Conservation (phyloP, 2,797 vertebrate species). For the Prunella strophiata region DNA sequence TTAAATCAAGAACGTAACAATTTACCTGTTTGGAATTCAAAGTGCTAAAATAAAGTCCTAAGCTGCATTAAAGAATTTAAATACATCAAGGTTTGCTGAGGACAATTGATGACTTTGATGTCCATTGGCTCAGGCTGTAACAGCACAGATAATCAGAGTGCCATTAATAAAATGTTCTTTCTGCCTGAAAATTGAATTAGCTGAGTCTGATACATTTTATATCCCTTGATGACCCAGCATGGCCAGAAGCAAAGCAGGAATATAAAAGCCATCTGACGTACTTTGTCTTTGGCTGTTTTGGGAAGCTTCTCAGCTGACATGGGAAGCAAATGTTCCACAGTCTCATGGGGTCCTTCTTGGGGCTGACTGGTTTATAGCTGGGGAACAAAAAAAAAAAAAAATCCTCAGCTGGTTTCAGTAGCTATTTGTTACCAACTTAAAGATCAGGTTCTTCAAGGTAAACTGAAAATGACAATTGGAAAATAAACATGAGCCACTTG, state of each 20-base stretch:
- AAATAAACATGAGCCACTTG: constrained; percentile 52
- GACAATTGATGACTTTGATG: neutral
- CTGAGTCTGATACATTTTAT: constrained; percentile 9
- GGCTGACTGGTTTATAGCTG: constrained; percentile 14
- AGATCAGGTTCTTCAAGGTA: constrained; percentile 67
- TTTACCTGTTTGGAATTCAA: neutral
- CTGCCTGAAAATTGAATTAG: constrained; percentile 43
- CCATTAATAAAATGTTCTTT: neutral
- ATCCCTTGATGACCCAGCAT: neutral
- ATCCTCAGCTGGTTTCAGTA: constrained; percentile 45
- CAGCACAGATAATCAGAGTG: neutral
- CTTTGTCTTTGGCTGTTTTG: constrained; percentile 22
- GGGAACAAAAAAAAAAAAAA: neutral
- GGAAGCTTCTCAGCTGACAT: constrained; percentile 28
- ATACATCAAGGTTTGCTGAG: neutral
- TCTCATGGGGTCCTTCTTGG: neutral
- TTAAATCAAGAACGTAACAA: neutral
- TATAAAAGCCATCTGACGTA: neutral
- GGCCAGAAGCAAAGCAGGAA: neutral
- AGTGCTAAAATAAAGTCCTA: neutral
- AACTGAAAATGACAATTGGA: constrained; percentile 62
- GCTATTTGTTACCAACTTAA: constrained; percentile 55
- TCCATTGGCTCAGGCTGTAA: neutral
- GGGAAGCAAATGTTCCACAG: constrained; percentile 21
- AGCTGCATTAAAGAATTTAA: neutral